Base-by-base conservation (phyloP, 2,113 vertebrate species). In the Strix aluco region DNA sequence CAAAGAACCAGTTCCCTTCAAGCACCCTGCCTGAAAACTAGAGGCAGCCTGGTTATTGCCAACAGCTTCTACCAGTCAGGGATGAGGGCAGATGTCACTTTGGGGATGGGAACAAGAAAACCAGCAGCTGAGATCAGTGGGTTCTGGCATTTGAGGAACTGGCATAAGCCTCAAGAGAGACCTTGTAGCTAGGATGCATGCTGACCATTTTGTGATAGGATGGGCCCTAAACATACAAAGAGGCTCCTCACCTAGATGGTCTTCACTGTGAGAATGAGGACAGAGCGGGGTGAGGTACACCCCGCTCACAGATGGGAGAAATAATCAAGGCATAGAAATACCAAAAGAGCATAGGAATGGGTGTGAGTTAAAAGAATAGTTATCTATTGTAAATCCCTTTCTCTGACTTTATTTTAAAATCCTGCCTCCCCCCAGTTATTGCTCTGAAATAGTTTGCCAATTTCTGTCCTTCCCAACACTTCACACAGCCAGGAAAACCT, bases 391-490 rank as follows among this genome's bases (percentile, higher is more conserved):
- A 77, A 89, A 69, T 49, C 4, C 2, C 8, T 10, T 6, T 32
- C 58, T 90, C 34, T 59, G 55, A 67, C 26, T 6, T 67, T 29
- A 25, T 51, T 78, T 38, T 34, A 67, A 95, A 94, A 59, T 44
- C 4, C 7, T 21, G 9, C 15, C 26, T 5, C 11, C 9, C 0
- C 8, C 20, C 3, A 6, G 44, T 72, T 52, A 59, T 15, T 83
- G 19, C 17, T 87, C 36, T 69, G 42, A 77, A 91, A 54, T 15
- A 73, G 16, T 57, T 77, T 81, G 85, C 44, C 34, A 46, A 5
- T 73, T 90, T 85, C 85, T 91, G 34, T 73, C 54, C 12, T 54
- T 62, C 7, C 12, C 55, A 57, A 40, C 58, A 42, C 16, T 61
- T 65, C 42, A 80, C 21, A 75, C 22, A 49, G 36, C 12, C 36